These are phyloP conservation scores for Drepanosiphum platanoidis DNA, from an alignment of 2,888 invertebrate species.

Conservation along the genomic window DNA sequence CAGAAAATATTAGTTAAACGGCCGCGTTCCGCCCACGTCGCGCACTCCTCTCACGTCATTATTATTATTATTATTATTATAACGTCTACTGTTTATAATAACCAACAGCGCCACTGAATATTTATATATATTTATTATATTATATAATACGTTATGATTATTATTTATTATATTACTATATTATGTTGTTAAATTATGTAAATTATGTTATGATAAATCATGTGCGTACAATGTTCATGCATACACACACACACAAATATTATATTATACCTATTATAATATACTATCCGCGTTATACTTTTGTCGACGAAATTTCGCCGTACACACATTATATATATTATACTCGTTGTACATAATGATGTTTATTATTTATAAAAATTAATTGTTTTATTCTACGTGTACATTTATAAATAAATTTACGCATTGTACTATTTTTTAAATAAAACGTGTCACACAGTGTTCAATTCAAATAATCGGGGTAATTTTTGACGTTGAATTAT, in stretches of 20 bases:
- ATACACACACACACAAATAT: neutral
- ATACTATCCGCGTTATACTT: neutral
- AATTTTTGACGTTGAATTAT: conserved; percentile 58
- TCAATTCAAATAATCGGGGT: conserved; percentile 61
- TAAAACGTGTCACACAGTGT: conserved; percentile 53
- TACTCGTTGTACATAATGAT: neutral
- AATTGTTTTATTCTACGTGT: neutral
- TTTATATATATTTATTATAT: too few species aligned
- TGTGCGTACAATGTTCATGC: too few species aligned
- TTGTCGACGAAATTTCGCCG: neutral
- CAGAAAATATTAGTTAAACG: too few species aligned
- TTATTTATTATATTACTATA: neutral
- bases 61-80: too few species aligned
- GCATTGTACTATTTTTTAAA: conserved; percentile 22
- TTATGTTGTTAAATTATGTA: neutral
- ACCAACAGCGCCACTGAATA: conserved; percentile 29
- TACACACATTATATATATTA: neutral
- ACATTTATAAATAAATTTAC: neutral
- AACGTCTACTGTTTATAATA: neutral
- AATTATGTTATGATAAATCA: neutral
- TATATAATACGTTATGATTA: neutral
- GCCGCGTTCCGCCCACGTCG: too few species aligned
- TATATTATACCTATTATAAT: neutral
- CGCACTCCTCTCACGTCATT: neutral
- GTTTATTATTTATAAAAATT: neutral